Base-by-base conservation (phyloP, 2,888 invertebrate genomes). In the Doris montereyensis region DNA sequence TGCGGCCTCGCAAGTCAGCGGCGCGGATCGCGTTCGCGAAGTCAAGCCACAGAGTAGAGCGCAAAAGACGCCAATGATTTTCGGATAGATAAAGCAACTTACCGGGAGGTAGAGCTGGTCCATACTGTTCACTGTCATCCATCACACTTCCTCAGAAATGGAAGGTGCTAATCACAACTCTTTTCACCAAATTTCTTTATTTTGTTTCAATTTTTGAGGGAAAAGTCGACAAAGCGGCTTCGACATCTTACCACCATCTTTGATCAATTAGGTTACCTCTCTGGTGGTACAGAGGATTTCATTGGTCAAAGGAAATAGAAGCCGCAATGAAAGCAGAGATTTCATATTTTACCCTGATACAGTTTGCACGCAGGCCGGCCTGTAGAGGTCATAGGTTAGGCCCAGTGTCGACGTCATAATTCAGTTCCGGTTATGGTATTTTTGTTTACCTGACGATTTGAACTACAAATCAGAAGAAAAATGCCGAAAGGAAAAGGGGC, bases 401-500 rank as follows among this genome's bases (percentile, higher is more conserved):
- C n/a, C n/a, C n/a, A n/a, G n/a, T n/a, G n/a, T n/a, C n/a, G n/a
- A n/a, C n/a, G n/a, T n/a, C n/a, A n/a, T n/a, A n/a, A n/a, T n/a
- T n/a, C n/a, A n/a, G n/a, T n/a, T n/a, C n/a, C n/a, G n/a, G n/a
- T n/a, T n/a, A n/a, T n/a, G n/a, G n/a, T n/a, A n/a, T n/a, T n/a
- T n/a, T n/a, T n/a, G n/a, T n/a, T n/a, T n/a, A n/a, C n/a, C n/a
- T n/a, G n/a, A n/a, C n/a, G n/a, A n/a, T n/a, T n/a, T n/a, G n/a
- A n/a, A n/a, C n/a, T n/a, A n/a, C n/a, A n/a, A n/a, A n/a, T n/a
- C n/a, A n/a, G n/a, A n/a, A n/a, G n/a, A 41, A 77, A 73, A 10
- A 88, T 87, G 87, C 88, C 89, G 0, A 87, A 88, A 84, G 86
- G 86, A 79, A 90, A 89, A 82, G 87, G 86, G 2, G 85, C 85